phyloP scores from a whole-genome alignment of 2,113 vertebrate species.

The Thamnaconus septentrionalis region DNA sequence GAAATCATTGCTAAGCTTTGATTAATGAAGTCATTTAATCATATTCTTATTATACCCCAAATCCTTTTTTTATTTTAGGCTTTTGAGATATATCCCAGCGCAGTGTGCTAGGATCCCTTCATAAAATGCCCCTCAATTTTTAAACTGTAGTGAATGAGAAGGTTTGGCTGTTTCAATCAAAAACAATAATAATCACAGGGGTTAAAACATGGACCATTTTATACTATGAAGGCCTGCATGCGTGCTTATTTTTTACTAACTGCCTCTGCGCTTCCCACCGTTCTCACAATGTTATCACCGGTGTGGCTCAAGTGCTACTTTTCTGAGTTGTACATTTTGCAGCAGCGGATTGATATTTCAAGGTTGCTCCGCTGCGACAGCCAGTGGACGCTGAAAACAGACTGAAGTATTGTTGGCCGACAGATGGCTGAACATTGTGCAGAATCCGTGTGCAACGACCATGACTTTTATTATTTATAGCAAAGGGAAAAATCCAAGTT shows the following conservation, averaged over 20 bases:
- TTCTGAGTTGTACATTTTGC: slow-evolving; percentile 45
- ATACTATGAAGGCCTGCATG: slow-evolving; percentile 22
- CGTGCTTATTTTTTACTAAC: slow-evolving; percentile 25
- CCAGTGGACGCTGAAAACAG: neutral
- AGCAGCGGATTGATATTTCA: slow-evolving; percentile 47
- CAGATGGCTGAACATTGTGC: slow-evolving; percentile 19
- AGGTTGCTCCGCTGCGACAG: slow-evolving; percentile 25
- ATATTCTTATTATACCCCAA: too few species aligned
- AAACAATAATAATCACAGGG: neutral
- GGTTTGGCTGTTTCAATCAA: too few species aligned
- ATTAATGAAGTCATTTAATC: too few species aligned
- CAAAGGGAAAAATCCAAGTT: slow-evolving; percentile 19
- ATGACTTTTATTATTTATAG: slow-evolving; percentile 5
- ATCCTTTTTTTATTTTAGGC: too few species aligned
- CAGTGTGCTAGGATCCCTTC: too few species aligned
- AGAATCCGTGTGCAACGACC: slow-evolving; percentile 13
- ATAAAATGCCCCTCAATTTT: too few species aligned
- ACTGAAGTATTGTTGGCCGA: slow-evolving; percentile 39
- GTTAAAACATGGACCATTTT: slow-evolving; percentile 11
- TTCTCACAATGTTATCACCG: slow-evolving; percentile 49
- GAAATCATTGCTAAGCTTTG: too few species aligned
- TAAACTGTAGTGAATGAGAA: too few species aligned
- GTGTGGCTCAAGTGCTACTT: slow-evolving; percentile 48
- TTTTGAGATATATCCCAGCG: too few species aligned
- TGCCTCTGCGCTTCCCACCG: slow-evolving; percentile 27